Evolutionary conservation across 2,888 invertebrate species (phyloP), one percentile per base, ranked within the genome.

Genomic region (Lysandra bellargus): DNA sequence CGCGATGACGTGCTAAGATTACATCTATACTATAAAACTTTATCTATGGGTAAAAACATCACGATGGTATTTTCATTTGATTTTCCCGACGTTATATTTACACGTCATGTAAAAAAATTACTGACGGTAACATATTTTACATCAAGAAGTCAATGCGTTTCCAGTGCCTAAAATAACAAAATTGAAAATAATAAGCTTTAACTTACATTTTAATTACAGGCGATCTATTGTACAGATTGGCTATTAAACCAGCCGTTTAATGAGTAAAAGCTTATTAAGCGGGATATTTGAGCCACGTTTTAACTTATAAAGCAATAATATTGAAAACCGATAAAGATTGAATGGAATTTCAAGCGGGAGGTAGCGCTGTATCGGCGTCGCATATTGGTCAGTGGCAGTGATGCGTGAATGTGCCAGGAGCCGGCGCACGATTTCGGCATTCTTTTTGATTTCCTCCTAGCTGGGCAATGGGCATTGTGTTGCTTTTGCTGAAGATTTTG

Each of bases 321-420:
- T 82, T 83, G 83, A 83, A 83, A 82, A 81, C 78, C 80, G 78
- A 81, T 84, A 84, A 84, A 82, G 84, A 87, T 89, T 88, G 86
- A 91, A 91, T 92, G 92, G 88, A 92, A 92, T 91, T 91, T 84
- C 83, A 79, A 83, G 84, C 85, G 87, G 88, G 85, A 85, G 85
- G 83, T 82, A 82, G 82, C 82, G 81, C 57, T 81, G 79, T 82
- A 83, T 82, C 84, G 78, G 80, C 84, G 86, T 85, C 86, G 86
- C 88, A 88, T 90, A 88, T 89, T 88, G 91, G 90, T 88, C 89
- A 88, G 85, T 83, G 87, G 80, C 87, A 86, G 84, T 84, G 89
- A 88, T 86, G 90, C 91, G 91, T 88, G 83, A 6, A 0, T 85
- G 85, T 84, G 0, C 81, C 81, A 76, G 83, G 90, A 89, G 89